A percentile compares a stretch with the other conserved stretches of the same genome.
Conservation (phyloP, 2,113 vertebrate genomes). For the Xiphias gladius region DNA sequence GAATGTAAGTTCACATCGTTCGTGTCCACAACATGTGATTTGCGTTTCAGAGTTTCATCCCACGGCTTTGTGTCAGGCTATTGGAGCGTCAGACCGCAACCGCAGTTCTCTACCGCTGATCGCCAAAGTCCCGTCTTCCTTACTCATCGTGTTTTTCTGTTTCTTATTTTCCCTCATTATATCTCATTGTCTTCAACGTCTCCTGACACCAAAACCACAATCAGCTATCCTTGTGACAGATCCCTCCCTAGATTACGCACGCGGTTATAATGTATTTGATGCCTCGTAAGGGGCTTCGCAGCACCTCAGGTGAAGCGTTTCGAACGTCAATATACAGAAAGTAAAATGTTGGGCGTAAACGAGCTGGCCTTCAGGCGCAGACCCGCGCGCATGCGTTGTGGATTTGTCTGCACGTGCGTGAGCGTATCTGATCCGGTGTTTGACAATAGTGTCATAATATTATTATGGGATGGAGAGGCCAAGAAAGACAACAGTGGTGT, state of each 20-base stretch:
- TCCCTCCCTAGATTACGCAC: no score
- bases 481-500: constrained; percentile 51
- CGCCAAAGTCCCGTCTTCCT: neutral
- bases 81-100: neutral
- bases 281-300: neutral
- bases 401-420: constrained; percentile 11
- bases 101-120: neutral
- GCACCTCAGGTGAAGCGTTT: neutral
- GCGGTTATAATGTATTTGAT: neutral
- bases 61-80: neutral
- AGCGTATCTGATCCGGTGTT: constrained; percentile 26
- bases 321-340: neutral
- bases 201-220: no score
- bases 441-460: constrained; percentile 61
- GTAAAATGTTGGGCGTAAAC: neutral
- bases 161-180: no score
- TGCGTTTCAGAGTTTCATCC: neutral
- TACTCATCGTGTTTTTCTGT: no score
- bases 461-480: constrained; percentile 60
- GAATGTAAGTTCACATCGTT: no score
- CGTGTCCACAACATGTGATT: constrained; percentile 3
- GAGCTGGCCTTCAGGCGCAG: neutral
- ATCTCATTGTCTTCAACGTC: no score
- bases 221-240: no score
- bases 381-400: neutral